Percentiles rank a stretch among this genome's conserved stretches.
Evolutionary conservation across 1,140 invertebrate genomes (phyloP).

Genomic region (Oscheius sp.): DNA sequence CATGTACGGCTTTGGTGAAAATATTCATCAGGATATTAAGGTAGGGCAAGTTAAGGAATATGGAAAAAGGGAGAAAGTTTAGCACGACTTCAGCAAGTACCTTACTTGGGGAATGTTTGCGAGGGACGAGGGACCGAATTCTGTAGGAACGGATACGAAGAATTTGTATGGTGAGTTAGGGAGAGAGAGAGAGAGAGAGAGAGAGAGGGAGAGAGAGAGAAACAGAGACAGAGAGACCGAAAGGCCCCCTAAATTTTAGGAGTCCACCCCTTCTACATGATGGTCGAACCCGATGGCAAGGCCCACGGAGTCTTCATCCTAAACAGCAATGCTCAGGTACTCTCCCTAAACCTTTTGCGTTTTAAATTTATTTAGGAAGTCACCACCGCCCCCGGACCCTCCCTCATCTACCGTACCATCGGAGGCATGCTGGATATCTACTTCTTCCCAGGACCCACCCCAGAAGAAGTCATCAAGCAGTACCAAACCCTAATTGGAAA

Average conservation of each 20-base stretch:
- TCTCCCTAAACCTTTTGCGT: background rate
- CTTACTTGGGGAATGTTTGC: slow-evolving; percentile 63
- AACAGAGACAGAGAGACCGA: too few species aligned
- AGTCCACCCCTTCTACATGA: slow-evolving; percentile 67
- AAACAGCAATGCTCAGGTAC: slow-evolving; percentile 64
- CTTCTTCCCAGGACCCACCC: slow-evolving; percentile 64
- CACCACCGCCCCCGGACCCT: slow-evolving; percentile 54
- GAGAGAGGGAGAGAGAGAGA: too few species aligned
- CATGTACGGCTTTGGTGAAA: slow-evolving; percentile 63
- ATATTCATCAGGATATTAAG: slow-evolving; percentile 61
- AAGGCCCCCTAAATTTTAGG: slow-evolving; percentile 42
- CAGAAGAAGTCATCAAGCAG: slow-evolving; percentile 65
- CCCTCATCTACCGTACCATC: slow-evolving; percentile 56
- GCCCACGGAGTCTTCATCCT: slow-evolving; percentile 65
- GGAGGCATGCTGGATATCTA: slow-evolving; percentile 63
- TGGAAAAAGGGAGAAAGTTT: slow-evolving; percentile 66
- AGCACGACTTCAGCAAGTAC: slow-evolving; percentile 60
- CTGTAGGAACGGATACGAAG: slow-evolving; percentile 38
- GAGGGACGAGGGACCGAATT: slow-evolving; percentile 63
- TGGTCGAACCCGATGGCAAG: slow-evolving; percentile 65
- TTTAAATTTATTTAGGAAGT: slow-evolving; percentile 44
- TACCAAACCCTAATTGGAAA: slow-evolving; percentile 61
- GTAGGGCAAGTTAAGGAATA: slow-evolving; percentile 36
- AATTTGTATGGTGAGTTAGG: slow-evolving; percentile 67
- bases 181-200: slow-evolving; percentile 72